A percentile compares a stretch with the other conserved stretches of the same genome.
phyloP scores from a whole-genome alignment of 2,888 invertebrate genomes.

The Taphrorychus bicolor region DNA sequence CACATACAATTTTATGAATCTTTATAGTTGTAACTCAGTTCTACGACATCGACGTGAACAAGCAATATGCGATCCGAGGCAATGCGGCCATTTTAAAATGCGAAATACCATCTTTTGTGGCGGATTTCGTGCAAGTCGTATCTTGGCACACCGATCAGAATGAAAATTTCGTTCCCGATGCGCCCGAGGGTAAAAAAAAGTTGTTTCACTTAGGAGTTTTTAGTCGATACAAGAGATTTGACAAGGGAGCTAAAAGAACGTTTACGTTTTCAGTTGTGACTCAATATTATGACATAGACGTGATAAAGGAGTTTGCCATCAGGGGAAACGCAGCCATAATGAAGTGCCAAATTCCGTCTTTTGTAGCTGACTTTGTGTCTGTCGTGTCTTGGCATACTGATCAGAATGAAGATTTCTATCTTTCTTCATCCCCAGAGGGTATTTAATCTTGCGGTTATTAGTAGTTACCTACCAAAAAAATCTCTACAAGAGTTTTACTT shows the following conservation, averaged over 20 bases:
- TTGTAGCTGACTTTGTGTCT: conserved; percentile 90
- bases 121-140: conserved; percentile 87
- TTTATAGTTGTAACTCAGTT: conserved; percentile 77
- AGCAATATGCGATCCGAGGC: conserved; percentile 89
- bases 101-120: conserved; percentile 91
- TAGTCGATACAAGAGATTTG: conserved; percentile 35
- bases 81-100: conserved; percentile 89
- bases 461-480: too few relatives aligned
- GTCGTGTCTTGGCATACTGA: conserved; percentile 89
- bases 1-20: too few relatives aligned
- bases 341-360: conserved; percentile 90
- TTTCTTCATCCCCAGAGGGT: conserved; percentile 60
- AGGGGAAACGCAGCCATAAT: conserved; percentile 87
- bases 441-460: conserved; percentile 36
- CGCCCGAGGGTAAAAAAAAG: conserved; percentile 51
- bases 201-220: background rate
- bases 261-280: conserved; percentile 69
- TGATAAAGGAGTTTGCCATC: conserved; percentile 89
- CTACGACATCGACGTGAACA: conserved; percentile 84
- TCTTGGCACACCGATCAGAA: conserved; percentile 86
- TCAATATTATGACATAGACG: conserved; percentile 83
- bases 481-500: conserved; percentile 35
- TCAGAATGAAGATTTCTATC: conserved; percentile 75
- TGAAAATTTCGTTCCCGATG: conserved; percentile 73
- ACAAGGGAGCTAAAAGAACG: conserved; percentile 8